A percentile compares a stretch with the other conserved stretches of the same genome.
These are phyloP conservation scores for Hydrozoanthus gracilis DNA, from an alignment of 92 coral and sea anemone genomes.

Conservation along the genomic window DNA sequence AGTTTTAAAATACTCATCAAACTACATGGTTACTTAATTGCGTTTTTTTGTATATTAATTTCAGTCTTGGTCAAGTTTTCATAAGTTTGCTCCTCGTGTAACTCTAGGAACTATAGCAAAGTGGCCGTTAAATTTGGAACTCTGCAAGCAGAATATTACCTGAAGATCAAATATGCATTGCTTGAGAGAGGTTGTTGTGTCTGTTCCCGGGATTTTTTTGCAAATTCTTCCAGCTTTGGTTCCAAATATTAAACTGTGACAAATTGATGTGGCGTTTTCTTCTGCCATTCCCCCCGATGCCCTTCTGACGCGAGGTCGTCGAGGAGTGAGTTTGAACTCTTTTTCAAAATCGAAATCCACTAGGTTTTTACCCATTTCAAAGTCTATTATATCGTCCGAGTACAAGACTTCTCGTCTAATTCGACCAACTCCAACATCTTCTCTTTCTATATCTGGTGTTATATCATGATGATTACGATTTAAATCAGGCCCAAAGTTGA, in stretches of 20 bases:
- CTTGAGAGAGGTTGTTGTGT: slow-evolving; percentile 46
- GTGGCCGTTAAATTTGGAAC: too few species aligned
- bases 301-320: slow-evolving; percentile 47
- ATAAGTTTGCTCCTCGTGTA: too few species aligned
- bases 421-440: too few species aligned
- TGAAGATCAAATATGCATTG: slow-evolving; percentile 60
- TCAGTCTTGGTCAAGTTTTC: too few species aligned
- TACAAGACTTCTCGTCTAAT: slow-evolving; percentile 44
- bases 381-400: slow-evolving; percentile 70
- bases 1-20: too few species aligned
- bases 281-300: slow-evolving; percentile 47
- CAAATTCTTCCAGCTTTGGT: slow-evolving; percentile 64
- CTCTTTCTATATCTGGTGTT: neutral
- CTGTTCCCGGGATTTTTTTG: slow-evolving; percentile 60
- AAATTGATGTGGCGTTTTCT: slow-evolving; percentile 66
- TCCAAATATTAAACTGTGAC: slow-evolving; percentile 50
- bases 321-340: neutral
- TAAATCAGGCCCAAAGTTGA: neutral
- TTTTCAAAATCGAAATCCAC: neutral
- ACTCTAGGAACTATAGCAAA: too few species aligned
- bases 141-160: slow-evolving; percentile 21
- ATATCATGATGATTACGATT: too few species aligned
- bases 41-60: too few species aligned
- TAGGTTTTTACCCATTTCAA: slow-evolving; percentile 46
- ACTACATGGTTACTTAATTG: too few species aligned